Percentiles rank a stretch among this genome's conserved stretches.
phyloP scores from a whole-genome alignment of 1,140 invertebrate genomes.

The Lithobius niger region DNA sequence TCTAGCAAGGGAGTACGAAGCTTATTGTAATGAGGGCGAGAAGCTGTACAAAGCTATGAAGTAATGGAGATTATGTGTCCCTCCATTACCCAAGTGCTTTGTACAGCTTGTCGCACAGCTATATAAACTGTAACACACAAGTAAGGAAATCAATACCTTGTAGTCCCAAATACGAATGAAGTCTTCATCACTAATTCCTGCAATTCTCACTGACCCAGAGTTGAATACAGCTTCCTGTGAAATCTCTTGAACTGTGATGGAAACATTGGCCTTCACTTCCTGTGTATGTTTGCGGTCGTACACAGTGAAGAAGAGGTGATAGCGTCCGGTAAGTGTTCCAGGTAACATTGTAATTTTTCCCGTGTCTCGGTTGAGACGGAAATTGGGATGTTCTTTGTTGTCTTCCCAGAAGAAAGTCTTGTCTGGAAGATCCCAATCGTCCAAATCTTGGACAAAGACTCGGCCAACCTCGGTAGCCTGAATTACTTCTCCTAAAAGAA shows the following conservation, averaged over 20 bases:
- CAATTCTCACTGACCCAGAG: constrained; percentile 82
- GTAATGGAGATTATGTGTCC: no score
- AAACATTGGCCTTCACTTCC: constrained; percentile 82
- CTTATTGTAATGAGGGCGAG: no score
- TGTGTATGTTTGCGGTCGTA: constrained; percentile 88
- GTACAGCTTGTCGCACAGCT: no score
- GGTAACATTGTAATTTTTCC: constrained; percentile 92
- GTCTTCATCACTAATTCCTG: constrained; percentile 90
- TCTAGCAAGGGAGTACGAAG: no score
- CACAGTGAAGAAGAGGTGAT: constrained; percentile 75
- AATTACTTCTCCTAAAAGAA: no score
- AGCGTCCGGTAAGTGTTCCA: constrained; percentile 67
- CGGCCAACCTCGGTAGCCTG: constrained; percentile 85
- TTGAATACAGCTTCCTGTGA: constrained; percentile 89
- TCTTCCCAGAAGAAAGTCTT: constrained; percentile 92
- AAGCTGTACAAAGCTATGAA: no score
- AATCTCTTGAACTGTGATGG: constrained; percentile 82
- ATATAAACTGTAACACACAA: no score
- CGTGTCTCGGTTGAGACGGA: constrained; percentile 74
- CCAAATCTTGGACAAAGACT: constrained; percentile 89
- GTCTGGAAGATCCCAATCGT: constrained; percentile 94
- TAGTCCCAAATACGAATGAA: constrained; percentile 91
- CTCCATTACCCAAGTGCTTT: no score
- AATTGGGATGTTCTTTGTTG: constrained; percentile 52
- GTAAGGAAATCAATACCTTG: constrained; percentile 40